A percentile compares a stretch with the other conserved stretches of the same genome.
Conservation (phyloP, 2,797 vertebrate species). For the Taeniopygia guttata region DNA sequence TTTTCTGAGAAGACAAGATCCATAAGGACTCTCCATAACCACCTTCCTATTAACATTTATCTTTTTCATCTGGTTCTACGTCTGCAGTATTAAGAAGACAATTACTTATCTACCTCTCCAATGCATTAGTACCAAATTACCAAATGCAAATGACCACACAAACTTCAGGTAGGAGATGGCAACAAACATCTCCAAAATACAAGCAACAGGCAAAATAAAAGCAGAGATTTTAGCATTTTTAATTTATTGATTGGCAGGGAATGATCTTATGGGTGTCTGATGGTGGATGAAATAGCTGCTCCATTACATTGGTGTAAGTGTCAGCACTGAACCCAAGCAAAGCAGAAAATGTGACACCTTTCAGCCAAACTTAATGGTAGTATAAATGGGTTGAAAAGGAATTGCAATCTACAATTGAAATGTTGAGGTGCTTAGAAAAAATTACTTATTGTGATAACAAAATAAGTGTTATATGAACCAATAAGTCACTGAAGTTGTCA, state of each 20-base stretch:
- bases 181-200: neutral
- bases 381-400: slow-evolving; percentile 26
- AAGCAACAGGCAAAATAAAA: neutral
- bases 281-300: neutral
- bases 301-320: neutral
- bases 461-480: slow-evolving; percentile 29
- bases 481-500: slow-evolving; percentile 26
- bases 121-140: neutral
- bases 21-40: neutral
- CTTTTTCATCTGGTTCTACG: neutral
- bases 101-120: neutral
- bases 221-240: slow-evolving; percentile 8
- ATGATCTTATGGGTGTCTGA: neutral
- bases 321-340: slow-evolving; percentile 34
- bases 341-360: slow-evolving; percentile 15
- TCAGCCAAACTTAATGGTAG: slow-evolving; percentile 43
- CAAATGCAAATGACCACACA: neutral
- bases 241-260: neutral
- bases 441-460: slow-evolving; percentile 37
- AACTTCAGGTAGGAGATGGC: neutral
- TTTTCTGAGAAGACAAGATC: neutral
- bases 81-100: neutral
- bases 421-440: neutral
- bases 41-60: neutral
- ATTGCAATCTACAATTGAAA: slow-evolving; percentile 14